Percentiles rank a stretch among this genome's conserved stretches.
Evolutionary conservation across 1,140 invertebrate species (phyloP).

Genomic region (Pseudomyrmex concolor): DNA sequence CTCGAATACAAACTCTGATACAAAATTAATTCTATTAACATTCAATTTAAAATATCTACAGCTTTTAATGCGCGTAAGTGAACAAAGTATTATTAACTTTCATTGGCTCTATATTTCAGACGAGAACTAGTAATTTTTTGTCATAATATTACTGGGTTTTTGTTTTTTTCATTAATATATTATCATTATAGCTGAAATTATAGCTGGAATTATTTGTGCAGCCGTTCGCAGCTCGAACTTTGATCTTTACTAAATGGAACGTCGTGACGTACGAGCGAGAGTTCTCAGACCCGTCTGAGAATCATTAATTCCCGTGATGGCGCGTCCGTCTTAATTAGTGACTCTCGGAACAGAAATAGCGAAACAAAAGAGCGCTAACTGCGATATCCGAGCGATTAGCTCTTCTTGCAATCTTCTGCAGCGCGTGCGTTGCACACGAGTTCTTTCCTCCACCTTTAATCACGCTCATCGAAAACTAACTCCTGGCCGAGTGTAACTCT

Average conservation of each 20-base stretch:
- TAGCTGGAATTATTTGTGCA: neutral
- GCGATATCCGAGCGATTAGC: constrained; percentile 4
- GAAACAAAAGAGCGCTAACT: constrained; percentile 20
- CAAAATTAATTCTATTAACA: too few relatives aligned
- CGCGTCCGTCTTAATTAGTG: constrained; percentile 74
- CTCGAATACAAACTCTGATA: neutral
- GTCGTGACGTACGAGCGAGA: constrained; percentile 48
- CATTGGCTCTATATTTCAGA: too few relatives aligned
- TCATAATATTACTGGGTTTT: neutral
- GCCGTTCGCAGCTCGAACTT: constrained; percentile 1
- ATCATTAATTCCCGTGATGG: constrained; percentile 69
- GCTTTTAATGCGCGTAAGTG: too few relatives aligned
- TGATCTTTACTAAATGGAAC: constrained; percentile 32
- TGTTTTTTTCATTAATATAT: neutral
- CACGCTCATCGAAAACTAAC: neutral
- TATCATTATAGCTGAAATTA: neutral
- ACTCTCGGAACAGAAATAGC: constrained; percentile 23
- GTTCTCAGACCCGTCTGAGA: constrained; percentile 50
- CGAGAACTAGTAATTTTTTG: too few relatives aligned
- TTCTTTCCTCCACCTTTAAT: constrained; percentile 13
- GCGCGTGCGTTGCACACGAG: neutral
- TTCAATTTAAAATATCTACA: too few relatives aligned
- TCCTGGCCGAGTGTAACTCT: constrained; percentile 10
- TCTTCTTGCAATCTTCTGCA: neutral
- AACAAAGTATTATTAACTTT: too few relatives aligned